These are phyloP conservation scores for Volucella inanis DNA, from an alignment of 2,888 invertebrate genomes.

Conservation along the genomic window DNA sequence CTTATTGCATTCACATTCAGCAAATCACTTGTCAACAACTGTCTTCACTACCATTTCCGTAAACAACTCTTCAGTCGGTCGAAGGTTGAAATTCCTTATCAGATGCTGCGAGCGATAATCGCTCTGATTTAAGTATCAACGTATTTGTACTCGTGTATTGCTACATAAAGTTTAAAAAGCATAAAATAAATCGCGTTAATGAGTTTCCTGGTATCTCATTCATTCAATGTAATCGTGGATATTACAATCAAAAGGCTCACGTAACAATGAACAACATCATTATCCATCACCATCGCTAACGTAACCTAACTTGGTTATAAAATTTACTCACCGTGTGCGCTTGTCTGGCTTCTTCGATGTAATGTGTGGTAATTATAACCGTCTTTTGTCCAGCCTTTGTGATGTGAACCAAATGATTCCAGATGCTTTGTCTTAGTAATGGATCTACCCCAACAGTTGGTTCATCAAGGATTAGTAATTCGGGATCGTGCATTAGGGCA, in stretches of 20 bases:
- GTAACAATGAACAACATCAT: neutral
- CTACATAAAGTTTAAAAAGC: too few species aligned
- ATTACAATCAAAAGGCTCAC: neutral
- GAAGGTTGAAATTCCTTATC: neutral
- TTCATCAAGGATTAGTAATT: constrained; percentile 94
- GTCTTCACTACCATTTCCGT: neutral
- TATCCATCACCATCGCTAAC: neutral
- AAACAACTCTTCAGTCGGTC: constrained; percentile 1
- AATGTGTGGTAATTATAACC: constrained; percentile 96
- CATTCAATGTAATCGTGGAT: too few species aligned
- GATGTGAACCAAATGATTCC: constrained; percentile 96
- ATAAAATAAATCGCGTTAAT: too few species aligned
- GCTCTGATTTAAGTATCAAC: too few species aligned
- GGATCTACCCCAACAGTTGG: constrained; percentile 97
- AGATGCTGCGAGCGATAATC: too few species aligned
- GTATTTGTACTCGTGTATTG: too few species aligned
- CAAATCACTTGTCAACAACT: constrained; percentile 20
- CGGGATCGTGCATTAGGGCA: constrained; percentile 96
- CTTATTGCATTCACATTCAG: constrained; percentile 31
- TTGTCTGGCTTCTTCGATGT: constrained; percentile 96
- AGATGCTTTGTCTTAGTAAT: constrained; percentile 94
- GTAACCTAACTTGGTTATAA: constrained; percentile 10
- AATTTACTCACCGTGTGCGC: constrained; percentile 90
- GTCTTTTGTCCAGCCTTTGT: constrained; percentile 95
- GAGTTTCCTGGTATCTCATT: too few species aligned